Evolutionary conservation across 2,113 vertebrate species (phyloP).

Genomic region (Indri indri): DNA sequence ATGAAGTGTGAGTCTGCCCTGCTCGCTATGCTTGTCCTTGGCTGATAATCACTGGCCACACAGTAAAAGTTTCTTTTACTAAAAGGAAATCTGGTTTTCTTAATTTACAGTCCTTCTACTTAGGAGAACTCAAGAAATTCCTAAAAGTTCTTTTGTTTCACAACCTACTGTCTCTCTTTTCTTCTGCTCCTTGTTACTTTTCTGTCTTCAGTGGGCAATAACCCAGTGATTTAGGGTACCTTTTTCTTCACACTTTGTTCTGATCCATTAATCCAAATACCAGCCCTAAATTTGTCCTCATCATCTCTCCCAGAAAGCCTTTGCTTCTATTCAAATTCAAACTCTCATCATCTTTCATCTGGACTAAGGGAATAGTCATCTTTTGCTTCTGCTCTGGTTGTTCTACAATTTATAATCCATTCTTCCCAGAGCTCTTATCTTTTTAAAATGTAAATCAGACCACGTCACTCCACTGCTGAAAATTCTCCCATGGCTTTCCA

Average conservation of each 20-base stretch:
- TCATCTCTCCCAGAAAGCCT: neutral
- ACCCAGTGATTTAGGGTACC: neutral
- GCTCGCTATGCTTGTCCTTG: neutral
- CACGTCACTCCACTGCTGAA: neutral
- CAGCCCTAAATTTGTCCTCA: neutral
- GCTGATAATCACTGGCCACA: neutral
- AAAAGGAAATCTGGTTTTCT: conserved; percentile 8
- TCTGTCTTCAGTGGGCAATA: neutral
- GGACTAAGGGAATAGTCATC: neutral
- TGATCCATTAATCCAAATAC: conserved; percentile 8
- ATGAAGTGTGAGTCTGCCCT: neutral
- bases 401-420: neutral
- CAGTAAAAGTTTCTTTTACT: neutral
- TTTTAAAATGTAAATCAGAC: neutral
- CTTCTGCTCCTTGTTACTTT: neutral
- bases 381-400: neutral
- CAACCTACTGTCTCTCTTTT: neutral
- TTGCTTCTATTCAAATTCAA: conserved; percentile 26
- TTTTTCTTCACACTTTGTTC: neutral
- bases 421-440: neutral
- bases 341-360: neutral
- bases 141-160: neutral
- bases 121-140: neutral
- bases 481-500: conserved; percentile 1
- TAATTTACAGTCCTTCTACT: neutral